phyloP scores from a whole-genome alignment of 2,888 invertebrate genomes.

The Cephus pygmeus region DNA sequence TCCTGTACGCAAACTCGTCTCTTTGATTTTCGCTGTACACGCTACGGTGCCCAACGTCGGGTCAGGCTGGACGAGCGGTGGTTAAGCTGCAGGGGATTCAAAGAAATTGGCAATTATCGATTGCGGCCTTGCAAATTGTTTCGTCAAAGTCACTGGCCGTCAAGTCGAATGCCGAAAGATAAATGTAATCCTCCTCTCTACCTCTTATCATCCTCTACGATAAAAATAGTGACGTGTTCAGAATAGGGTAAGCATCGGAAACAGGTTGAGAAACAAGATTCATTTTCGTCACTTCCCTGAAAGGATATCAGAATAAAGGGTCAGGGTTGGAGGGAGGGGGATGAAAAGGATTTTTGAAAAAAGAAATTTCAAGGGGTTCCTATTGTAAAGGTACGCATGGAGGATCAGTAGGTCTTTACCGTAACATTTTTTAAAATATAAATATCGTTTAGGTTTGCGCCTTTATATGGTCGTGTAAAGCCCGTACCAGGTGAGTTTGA shows the following conservation, averaged over 20 bases:
- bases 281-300: not conserved
- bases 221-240: not conserved
- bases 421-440: not conserved
- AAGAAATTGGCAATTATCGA: constrained; percentile 59
- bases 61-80: constrained; percentile 8
- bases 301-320: not conserved
- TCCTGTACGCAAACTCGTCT: not conserved
- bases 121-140: constrained; percentile 51
- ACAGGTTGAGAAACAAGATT: not conserved
- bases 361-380: not conserved
- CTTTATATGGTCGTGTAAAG: not conserved
- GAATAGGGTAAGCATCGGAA: not conserved
- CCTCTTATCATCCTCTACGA: not conserved
- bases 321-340: not conserved
- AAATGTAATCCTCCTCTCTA: not conserved
- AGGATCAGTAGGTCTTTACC: not conserved
- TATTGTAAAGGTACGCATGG: not conserved
- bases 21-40: not conserved
- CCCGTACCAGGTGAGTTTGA: not conserved
- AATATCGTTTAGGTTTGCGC: not conserved
- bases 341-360: not conserved
- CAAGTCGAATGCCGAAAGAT: not conserved
- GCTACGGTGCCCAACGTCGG: not conserved
- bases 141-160: constrained; percentile 26
- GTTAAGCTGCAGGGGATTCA: constrained; percentile 50